Percentiles rank a stretch among this genome's conserved stretches.
Evolutionary conservation across 2,113 vertebrate genomes (phyloP).

Genomic region (Callipepla squamata): DNA sequence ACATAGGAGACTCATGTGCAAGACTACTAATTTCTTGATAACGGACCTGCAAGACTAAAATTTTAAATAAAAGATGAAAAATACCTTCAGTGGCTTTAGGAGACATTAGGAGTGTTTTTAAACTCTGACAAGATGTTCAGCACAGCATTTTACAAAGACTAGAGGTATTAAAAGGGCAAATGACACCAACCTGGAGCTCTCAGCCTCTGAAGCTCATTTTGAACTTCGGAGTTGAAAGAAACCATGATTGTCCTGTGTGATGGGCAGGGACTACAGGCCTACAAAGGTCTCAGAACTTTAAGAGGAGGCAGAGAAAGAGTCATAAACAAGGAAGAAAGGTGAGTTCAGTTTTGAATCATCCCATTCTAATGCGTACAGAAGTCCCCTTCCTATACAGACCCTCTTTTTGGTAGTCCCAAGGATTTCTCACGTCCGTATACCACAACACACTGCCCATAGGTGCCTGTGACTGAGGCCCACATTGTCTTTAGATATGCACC

Average conservation of each 20-base stretch:
- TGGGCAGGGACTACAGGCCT: background rate
- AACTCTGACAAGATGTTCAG: background rate
- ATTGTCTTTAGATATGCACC: rapidly evolving
- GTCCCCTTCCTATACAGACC: background rate
- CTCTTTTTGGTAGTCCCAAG: background rate
- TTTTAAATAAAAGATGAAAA: background rate
- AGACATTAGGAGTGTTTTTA: background rate
- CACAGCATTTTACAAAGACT: background rate
- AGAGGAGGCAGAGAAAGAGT: background rate
- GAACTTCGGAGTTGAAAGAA: background rate
- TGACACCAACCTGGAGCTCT: background rate
- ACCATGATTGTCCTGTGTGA: background rate
- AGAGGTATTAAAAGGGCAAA: background rate
- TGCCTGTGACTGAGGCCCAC: background rate
- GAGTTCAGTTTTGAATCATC: background rate
- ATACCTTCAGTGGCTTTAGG: background rate
- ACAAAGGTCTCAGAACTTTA: background rate
- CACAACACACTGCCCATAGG: background rate
- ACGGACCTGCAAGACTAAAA: background rate
- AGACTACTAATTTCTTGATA: background rate
- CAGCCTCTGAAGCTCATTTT: background rate
- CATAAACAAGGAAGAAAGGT: background rate
- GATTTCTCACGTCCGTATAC: background rate
- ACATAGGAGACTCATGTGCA: background rate
- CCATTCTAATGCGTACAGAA: background rate